These are phyloP conservation scores for Andrena haemorrhoa DNA, from an alignment of 2,888 invertebrate genomes.

Conservation along the genomic window DNA sequence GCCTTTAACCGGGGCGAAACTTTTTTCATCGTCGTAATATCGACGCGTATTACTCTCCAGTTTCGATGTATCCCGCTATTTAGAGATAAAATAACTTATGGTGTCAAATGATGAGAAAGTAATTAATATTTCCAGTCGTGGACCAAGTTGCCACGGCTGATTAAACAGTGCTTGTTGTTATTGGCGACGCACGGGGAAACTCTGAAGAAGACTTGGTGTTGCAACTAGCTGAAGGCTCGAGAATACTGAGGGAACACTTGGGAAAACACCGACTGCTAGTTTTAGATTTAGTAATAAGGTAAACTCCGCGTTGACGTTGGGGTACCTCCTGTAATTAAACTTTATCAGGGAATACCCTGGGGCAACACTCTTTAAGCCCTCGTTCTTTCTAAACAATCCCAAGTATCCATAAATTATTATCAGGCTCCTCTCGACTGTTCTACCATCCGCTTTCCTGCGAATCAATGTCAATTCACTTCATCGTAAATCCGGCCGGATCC, in stretches of 20 bases:
- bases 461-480: background rate
- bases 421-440: background rate
- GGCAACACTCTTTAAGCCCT: background rate
- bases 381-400: background rate
- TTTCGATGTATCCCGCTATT: background rate
- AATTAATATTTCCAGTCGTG: conserved; percentile 4
- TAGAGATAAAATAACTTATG: no score
- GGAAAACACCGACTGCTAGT: conserved; percentile 33
- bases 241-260: conserved; percentile 21
- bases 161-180: conserved; percentile 26
- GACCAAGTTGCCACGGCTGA: conserved; percentile 17
- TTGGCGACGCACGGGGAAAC: conserved; percentile 3
- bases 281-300: conserved; percentile 31
- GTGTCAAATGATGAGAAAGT: background rate
- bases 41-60: background rate
- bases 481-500: background rate
- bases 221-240: background rate
- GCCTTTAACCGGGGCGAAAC: background rate
- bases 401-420: background rate
- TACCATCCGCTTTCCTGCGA: no score
- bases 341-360: conserved; percentile 3
- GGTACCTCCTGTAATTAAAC: conserved; percentile 25
- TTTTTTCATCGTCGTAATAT: conserved; percentile 3
- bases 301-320: conserved; percentile 3
- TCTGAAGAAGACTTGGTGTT: background rate